Percentiles rank a stretch among this genome's conserved stretches.
phyloP scores from a whole-genome alignment of 1,140 invertebrate species.

The Chrysopa pallens region DNA sequence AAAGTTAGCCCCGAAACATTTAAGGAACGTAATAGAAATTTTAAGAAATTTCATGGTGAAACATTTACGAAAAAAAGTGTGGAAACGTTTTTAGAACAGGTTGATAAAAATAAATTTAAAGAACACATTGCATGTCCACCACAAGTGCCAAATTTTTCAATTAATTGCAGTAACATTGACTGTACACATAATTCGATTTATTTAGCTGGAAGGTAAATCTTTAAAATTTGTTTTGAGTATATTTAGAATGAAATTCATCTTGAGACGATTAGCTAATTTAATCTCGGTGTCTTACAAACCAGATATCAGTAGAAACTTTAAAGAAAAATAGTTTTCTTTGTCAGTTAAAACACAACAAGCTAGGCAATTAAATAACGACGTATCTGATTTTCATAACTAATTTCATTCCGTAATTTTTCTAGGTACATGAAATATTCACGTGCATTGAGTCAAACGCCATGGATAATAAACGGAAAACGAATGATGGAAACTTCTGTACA shows the following conservation, averaged over 20 bases:
- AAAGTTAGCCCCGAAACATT: conserved; percentile 18
- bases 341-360: too few relatives aligned
- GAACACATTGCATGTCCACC: conserved; percentile 26
- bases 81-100: conserved; percentile 24
- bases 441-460: conserved; percentile 81
- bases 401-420: conserved; percentile 7
- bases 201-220: conserved; percentile 30
- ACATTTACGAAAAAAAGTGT: conserved; percentile 32
- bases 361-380: too few relatives aligned
- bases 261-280: too few relatives aligned
- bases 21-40: conserved; percentile 11
- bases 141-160: conserved; percentile 15
- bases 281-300: too few relatives aligned
- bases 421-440: conserved; percentile 80
- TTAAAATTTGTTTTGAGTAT: background rate
- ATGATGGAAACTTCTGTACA: conserved; percentile 76
- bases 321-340: too few relatives aligned
- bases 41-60: conserved; percentile 19
- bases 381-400: conserved; percentile 4
- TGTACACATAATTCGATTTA: conserved; percentile 33
- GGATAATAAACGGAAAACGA: conserved; percentile 69
- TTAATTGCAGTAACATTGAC: conserved; percentile 24
- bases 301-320: too few relatives aligned
- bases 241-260: too few relatives aligned
- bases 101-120: conserved; percentile 26